These are phyloP conservation scores for Drosophila kanekoi DNA, from an alignment of 2,888 invertebrate genomes.

Conservation along the genomic window DNA sequence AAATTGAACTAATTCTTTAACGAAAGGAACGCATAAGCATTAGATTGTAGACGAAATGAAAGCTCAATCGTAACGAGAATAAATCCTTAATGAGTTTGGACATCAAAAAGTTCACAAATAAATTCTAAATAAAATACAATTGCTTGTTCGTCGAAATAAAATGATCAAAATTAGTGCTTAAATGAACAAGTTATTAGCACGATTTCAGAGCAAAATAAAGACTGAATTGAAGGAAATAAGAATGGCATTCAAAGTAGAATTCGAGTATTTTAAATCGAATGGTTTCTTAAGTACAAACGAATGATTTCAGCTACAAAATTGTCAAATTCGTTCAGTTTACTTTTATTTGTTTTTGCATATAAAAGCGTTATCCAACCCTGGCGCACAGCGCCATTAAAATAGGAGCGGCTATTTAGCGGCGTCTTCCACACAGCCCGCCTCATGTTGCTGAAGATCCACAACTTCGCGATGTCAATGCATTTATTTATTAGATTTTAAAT, in stretches of 20 bases:
- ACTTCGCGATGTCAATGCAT: constrained; percentile 65
- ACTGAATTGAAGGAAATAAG: neutral
- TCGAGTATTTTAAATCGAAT: no score
- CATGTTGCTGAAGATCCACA: constrained; percentile 6
- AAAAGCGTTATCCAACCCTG: constrained; percentile 33
- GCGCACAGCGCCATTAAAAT: constrained; percentile 61
- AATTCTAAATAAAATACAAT: no score
- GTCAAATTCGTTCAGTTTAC: neutral
- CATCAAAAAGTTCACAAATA: no score
- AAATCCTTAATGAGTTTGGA: no score
- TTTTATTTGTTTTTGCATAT: neutral
- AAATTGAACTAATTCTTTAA: no score
- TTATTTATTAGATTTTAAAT: constrained; percentile 82
- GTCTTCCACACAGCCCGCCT: neutral
- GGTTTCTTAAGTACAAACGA: no score
- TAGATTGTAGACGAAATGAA: no score
- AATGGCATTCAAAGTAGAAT: neutral
- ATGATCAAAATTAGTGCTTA: neutral
- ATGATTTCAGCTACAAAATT: neutral
- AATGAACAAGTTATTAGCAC: neutral
- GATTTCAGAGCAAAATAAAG: neutral
- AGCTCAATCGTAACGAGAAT: no score
- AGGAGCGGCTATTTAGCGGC: constrained; percentile 65
- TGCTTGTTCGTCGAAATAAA: no score
- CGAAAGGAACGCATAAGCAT: no score